Evolutionary conservation across 1,140 invertebrate genomes (phyloP).

Genomic region (Anastatus disparis): DNA sequence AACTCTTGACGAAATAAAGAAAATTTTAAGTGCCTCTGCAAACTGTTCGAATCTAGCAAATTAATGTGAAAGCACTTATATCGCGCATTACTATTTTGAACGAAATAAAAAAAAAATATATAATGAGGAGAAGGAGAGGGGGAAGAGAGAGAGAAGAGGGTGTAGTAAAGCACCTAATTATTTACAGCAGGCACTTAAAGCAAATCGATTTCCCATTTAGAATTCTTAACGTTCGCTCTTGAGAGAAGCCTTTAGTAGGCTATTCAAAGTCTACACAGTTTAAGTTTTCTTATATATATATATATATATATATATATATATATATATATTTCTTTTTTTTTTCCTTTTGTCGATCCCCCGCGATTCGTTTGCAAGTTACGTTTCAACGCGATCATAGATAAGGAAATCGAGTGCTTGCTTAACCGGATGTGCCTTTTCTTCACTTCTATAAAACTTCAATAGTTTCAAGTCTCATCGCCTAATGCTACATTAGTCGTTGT

Average conservation of each 20-base stretch:
- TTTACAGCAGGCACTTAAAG: constrained; percentile 20
- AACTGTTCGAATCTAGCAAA: too few species aligned
- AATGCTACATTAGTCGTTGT: not conserved
- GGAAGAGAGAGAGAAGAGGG: too few species aligned
- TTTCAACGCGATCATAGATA: constrained; percentile 23
- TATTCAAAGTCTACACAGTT: constrained; percentile 12
- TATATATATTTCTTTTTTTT: constrained; percentile 5
- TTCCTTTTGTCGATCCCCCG: not conserved
- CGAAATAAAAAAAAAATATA: too few species aligned
- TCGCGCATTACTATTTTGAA: not conserved
- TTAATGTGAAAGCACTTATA: constrained; percentile 5
- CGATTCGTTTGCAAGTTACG: constrained; percentile 16
- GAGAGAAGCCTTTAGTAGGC: not conserved
- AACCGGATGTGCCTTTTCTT: not conserved
- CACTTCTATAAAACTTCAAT: not conserved
- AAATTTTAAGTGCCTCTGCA: too few species aligned
- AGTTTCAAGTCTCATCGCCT: not conserved
- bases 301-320: too few species aligned
- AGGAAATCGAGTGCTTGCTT: not conserved
- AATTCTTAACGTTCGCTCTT: constrained; percentile 1
- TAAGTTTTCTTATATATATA: too few species aligned
- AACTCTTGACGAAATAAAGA: too few species aligned
- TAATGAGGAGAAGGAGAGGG: too few species aligned
- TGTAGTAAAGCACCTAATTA: constrained; percentile 20
- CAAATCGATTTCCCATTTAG: constrained; percentile 26